Evolutionary conservation across 2,113 vertebrate genomes (phyloP).

Genomic region (Albula goreensis): DNA sequence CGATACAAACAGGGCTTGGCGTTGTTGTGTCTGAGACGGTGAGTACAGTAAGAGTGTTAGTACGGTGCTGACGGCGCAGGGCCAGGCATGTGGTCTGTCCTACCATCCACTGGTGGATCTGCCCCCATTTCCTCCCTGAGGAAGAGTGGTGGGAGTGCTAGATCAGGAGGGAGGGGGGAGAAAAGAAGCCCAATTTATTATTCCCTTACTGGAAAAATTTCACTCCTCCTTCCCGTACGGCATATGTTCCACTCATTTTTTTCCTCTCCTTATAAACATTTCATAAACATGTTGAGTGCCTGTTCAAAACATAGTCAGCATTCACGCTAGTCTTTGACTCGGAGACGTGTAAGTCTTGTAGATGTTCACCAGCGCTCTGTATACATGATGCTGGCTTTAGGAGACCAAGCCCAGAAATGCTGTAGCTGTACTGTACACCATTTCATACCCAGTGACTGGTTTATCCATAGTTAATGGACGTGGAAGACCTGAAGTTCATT

Average conservation of each 20-base stretch:
- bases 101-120: conserved; percentile 99
- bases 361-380: no score
- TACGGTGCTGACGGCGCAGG: not conserved
- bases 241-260: no score
- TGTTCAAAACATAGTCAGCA: no score
- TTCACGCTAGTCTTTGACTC: no score
- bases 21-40: no score
- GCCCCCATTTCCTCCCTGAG: conserved; percentile 87
- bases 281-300: no score
- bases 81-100: conserved; percentile 56
- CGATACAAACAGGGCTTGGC: no score
- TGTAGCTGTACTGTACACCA: not conserved
- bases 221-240: not conserved
- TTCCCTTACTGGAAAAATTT: not conserved
- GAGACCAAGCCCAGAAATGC: not conserved
- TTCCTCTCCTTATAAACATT: no score
- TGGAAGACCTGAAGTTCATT: not conserved
- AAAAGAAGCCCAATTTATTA: conserved; percentile 53
- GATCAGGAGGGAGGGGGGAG: conserved; percentile 43
- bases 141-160: conserved; percentile 81
- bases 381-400: not conserved
- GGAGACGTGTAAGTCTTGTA: no score
- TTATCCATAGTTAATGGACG: no score
- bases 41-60: not conserved
- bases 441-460: no score